Percentiles rank a stretch among this genome's conserved stretches.
phyloP scores from a whole-genome alignment of 2,888 invertebrate species.

The Pandemis corylana region DNA sequence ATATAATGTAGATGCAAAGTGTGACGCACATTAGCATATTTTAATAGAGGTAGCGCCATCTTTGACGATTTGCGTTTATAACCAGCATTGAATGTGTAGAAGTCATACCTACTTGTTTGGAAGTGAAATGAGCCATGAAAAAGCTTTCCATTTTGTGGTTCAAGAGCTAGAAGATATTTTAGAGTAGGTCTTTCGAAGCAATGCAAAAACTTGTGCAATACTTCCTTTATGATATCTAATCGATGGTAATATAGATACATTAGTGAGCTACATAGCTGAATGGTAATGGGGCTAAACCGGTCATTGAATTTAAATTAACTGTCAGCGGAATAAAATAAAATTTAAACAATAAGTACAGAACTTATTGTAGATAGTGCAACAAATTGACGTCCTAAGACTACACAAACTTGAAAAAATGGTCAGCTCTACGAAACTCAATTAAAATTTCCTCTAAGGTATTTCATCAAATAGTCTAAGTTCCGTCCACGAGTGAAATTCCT shows the following conservation, averaged over 20 bases:
- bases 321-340: no score
- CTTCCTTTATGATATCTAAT: no score
- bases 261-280: no score
- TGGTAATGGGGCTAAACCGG: no score
- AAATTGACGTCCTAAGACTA: background rate
- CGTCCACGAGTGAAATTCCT: slow-evolving; percentile 38
- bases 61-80: background rate
- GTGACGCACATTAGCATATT: slow-evolving; percentile 35
- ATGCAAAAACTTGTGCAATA: no score
- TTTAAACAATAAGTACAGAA: background rate
- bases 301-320: no score
- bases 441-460: slow-evolving; percentile 39
- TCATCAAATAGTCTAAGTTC: slow-evolving; percentile 40
- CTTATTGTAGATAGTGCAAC: background rate
- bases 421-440: slow-evolving; percentile 30
- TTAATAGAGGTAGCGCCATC: slow-evolving; percentile 8
- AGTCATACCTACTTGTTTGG: background rate
- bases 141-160: background rate
- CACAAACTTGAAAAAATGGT: background rate
- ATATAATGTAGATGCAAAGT: slow-evolving; percentile 31
- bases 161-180: no score
- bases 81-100: background rate
- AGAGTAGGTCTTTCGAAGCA: no score
- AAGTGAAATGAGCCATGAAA: background rate
- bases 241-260: no score